phyloP scores from a whole-genome alignment of 2,797 vertebrate genomes.

The Gallirallus australis region DNA sequence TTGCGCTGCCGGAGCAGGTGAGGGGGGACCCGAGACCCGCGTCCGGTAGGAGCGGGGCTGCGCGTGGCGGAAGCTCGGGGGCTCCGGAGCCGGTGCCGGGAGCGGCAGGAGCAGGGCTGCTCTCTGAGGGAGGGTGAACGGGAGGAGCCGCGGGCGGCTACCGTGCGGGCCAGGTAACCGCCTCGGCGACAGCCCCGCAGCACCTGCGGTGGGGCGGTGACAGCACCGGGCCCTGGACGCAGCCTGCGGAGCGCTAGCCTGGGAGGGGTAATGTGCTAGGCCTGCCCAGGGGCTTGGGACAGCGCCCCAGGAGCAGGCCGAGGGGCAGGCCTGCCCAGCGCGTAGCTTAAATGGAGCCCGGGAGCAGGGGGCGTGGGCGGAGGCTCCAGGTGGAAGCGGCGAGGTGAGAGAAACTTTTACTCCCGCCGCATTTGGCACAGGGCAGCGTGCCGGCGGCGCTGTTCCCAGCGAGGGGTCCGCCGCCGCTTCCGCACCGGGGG shows the following conservation, averaged over 20 bases:
- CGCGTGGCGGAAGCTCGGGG: too few relatives aligned
- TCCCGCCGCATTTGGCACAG: rapidly evolving
- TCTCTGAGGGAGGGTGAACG: neutral
- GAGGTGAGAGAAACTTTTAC: rapidly evolving
- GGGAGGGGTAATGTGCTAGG: rapidly evolving
- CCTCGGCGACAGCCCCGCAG: neutral
- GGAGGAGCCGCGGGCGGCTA: neutral
- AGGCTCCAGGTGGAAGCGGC: rapidly evolving
- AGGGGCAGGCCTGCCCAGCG: rapidly evolving
- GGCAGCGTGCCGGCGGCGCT: too few relatives aligned
- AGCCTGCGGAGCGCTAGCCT: rapidly evolving
- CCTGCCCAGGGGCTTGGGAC: rapidly evolving
- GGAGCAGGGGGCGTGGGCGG: rapidly evolving
- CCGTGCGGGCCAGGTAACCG: too few relatives aligned
- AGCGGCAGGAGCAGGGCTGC: neutral
- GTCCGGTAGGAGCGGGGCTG: neutral
- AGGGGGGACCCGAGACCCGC: neutral
- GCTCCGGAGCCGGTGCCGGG: neutral
- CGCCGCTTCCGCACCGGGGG: neutral
- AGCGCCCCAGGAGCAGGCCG: rapidly evolving
- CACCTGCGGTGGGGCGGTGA: rapidly evolving
- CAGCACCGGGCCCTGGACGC: rapidly evolving
- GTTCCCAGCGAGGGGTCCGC: neutral
- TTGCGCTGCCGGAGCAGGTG: too few relatives aligned
- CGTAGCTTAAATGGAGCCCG: rapidly evolving